phyloP scores from a whole-genome alignment of 1,140 invertebrate genomes.

The Monochamus saltuarius region DNA sequence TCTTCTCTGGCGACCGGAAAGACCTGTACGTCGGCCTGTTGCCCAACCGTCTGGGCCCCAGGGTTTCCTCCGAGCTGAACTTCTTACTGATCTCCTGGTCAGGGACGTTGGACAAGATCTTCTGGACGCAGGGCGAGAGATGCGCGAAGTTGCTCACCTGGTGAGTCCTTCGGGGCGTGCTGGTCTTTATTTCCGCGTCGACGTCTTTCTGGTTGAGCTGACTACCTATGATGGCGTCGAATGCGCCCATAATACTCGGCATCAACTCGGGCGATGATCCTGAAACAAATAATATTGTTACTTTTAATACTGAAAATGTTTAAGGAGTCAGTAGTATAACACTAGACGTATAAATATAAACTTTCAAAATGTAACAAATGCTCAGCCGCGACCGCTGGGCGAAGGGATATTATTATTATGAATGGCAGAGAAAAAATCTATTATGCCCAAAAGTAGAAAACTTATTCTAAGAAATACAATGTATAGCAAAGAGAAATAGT shows the following conservation, averaged over 20 bases:
- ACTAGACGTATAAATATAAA: no score
- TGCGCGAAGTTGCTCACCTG: slow-evolving; percentile 53
- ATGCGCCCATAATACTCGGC: slow-evolving; percentile 50
- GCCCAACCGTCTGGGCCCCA: slow-evolving; percentile 31
- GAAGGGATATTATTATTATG: no score
- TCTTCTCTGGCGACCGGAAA: slow-evolving; percentile 32
- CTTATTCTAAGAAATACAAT: no score
- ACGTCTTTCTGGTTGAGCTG: slow-evolving; percentile 24
- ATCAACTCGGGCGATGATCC: slow-evolving; percentile 48
- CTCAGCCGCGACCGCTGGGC: no score
- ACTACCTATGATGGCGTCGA: slow-evolving; percentile 45
- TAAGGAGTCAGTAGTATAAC: no score
- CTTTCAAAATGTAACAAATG: no score
- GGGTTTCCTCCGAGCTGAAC: slow-evolving; percentile 55
- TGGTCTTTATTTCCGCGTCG: slow-evolving; percentile 21
- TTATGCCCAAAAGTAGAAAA: no score
- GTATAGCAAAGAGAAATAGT: no score
- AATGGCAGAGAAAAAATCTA: no score
- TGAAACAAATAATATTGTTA: slow-evolving; percentile 35
- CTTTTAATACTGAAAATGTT: neutral
- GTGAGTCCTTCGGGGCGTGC: slow-evolving; percentile 34
- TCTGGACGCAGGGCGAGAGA: slow-evolving; percentile 60
- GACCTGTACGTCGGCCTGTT: slow-evolving; percentile 59
- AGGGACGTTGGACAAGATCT: slow-evolving; percentile 57
- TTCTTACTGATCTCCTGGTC: slow-evolving; percentile 54